These are phyloP conservation scores for Cyanoderma ruficeps DNA, from an alignment of 2,113 vertebrate species.

Conservation along the genomic window DNA sequence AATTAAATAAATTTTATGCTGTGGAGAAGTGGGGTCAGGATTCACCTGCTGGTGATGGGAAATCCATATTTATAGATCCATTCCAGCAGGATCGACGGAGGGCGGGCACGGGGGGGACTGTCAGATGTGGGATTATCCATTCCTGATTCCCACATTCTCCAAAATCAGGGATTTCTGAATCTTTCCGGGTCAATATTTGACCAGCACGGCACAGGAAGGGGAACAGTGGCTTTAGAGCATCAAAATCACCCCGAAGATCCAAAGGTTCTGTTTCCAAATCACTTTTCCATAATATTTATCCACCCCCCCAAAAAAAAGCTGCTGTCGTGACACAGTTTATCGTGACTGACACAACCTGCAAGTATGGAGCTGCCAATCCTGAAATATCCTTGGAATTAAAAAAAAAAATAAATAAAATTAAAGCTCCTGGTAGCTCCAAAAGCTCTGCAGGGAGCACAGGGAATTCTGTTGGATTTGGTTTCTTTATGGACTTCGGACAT, in stretches of 20 bases:
- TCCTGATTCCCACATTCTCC: neutral
- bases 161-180: neutral
- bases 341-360: neutral
- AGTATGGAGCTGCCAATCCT: neutral
- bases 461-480: neutral
- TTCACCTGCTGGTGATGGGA: neutral
- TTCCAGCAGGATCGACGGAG: neutral
- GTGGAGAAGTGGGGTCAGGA: neutral
- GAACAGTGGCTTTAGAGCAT: neutral
- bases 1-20: neutral
- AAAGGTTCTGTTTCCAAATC: neutral
- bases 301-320: neutral
- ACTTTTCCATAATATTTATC: neutral
- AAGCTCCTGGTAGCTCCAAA: neutral
- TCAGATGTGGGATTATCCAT: neutral
- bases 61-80: conserved; percentile 21
- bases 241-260: neutral
- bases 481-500: neutral
- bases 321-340: neutral
- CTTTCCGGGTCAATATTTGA: neutral
- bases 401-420: neutral
- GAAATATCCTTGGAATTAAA: neutral
- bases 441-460: neutral
- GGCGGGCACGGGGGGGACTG: neutral
- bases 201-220: neutral